A percentile compares a stretch with the other conserved stretches of the same genome.
These are phyloP conservation scores for Dinomys branickii DNA, from an alignment of 2,113 vertebrate species.

Conservation along the genomic window DNA sequence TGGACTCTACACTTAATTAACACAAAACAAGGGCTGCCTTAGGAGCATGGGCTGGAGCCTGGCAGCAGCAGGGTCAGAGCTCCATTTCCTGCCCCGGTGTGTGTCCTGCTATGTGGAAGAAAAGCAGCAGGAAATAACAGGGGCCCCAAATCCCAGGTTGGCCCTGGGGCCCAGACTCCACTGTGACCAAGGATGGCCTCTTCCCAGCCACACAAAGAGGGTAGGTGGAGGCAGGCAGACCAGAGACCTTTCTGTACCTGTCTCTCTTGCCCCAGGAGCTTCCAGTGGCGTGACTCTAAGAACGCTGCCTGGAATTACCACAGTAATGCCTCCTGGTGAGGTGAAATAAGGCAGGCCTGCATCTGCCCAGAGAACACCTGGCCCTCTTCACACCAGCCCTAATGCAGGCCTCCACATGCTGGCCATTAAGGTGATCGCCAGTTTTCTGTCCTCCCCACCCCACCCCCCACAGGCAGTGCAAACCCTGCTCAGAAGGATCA, in stretches of 20 bases:
- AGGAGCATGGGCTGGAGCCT: too few relatives aligned
- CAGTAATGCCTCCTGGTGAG: not conserved
- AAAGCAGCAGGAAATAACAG: not conserved
- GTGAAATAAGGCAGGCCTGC: not conserved
- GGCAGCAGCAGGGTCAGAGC: too few relatives aligned
- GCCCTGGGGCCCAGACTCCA: not conserved
- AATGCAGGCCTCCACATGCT: not conserved
- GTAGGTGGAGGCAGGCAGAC: not conserved
- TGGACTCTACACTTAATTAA: not conserved
- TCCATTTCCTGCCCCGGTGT: rapidly evolving
- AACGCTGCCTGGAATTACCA: not conserved
- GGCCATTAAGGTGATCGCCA: not conserved
- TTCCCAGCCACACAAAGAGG: not conserved
- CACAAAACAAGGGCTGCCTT: not conserved
- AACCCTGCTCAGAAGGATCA: rapidly evolving
- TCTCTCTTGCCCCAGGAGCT: not conserved
- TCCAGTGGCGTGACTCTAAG: not conserved
- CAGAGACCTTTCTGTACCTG: not conserved
- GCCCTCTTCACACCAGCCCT: not conserved
- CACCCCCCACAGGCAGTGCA: not conserved
- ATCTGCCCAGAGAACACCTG: not conserved
- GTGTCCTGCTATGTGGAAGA: rapidly evolving
- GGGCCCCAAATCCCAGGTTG: not conserved
- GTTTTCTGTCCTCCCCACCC: not conserved
- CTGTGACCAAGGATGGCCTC: not conserved